Conservation (phyloP, 2,113 vertebrate species). For the Cynopterus brachyotis region DNA sequence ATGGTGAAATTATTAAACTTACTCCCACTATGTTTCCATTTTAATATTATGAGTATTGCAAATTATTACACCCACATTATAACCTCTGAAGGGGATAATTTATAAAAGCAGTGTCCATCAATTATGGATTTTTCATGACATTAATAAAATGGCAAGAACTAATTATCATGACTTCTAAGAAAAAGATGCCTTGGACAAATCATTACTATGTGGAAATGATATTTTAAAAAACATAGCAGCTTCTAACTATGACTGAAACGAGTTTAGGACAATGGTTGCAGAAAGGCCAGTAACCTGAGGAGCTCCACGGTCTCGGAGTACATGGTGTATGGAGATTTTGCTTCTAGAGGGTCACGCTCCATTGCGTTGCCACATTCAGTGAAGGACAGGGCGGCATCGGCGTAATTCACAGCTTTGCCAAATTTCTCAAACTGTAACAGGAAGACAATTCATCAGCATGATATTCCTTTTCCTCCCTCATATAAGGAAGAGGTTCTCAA, state of each 20-base stretch:
- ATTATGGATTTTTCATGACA: conserved; percentile 87
- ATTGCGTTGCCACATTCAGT: conserved; percentile 98
- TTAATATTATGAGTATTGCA: conserved; percentile 87
- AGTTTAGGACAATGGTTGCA: conserved; percentile 82
- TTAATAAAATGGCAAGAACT: conserved; percentile 89
- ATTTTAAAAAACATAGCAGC: conserved; percentile 83
- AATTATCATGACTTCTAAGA: conserved; percentile 87
- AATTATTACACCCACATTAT: conserved; percentile 85
- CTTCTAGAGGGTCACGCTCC: conserved; percentile 97
- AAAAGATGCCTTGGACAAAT: conserved; percentile 84
- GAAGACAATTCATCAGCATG: conserved; percentile 63
- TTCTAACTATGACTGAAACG: conserved; percentile 84
- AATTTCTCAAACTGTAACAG: conserved; percentile 95
- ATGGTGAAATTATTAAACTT: conserved; percentile 82
- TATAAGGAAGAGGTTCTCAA: neutral
- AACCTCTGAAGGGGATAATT: conserved; percentile 85
- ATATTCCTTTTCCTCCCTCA: conserved; percentile 50
- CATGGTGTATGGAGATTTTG: conserved; percentile 98
- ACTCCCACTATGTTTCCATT: conserved; percentile 84
- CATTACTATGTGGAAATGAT: conserved; percentile 83
- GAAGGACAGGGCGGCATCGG: conserved; percentile 97
- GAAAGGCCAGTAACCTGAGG: conserved; percentile 92
- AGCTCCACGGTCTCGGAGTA: conserved; percentile 99
- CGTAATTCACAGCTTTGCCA: conserved; percentile 98
- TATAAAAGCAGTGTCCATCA: conserved; percentile 87